These are phyloP conservation scores for Myotis yumanensis DNA, from an alignment of 2,113 vertebrate species.

Conservation along the genomic window DNA sequence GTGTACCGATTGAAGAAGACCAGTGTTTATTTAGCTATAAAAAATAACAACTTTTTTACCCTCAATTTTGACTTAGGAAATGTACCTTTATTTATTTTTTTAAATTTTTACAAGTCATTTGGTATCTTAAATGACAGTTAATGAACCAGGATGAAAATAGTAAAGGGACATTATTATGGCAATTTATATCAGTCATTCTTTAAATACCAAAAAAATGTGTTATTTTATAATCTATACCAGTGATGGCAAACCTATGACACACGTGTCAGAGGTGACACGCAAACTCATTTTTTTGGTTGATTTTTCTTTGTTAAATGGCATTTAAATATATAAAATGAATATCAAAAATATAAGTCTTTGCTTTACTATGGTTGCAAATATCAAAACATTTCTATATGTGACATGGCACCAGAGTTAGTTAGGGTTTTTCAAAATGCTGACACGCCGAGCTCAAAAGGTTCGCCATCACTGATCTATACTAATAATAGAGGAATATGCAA, in stretches of 20 bases:
- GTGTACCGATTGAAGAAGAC: neutral
- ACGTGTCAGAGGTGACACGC: too few species aligned
- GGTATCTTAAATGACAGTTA: constrained; percentile 67
- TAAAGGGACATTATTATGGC: constrained; percentile 62
- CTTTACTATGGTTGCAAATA: too few species aligned
- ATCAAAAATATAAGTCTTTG: too few species aligned
- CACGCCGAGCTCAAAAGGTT: too few species aligned
- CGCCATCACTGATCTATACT: neutral
- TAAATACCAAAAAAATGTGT: constrained; percentile 76
- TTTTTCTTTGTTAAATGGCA: too few species aligned
- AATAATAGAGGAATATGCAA: too few species aligned
- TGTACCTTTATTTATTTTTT: neutral
- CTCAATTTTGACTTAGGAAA: constrained; percentile 4
- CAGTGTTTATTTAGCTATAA: constrained; percentile 43
- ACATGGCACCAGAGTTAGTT: too few species aligned
- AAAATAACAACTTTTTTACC: neutral
- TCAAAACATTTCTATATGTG: too few species aligned
- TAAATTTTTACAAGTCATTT: neutral
- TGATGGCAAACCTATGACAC: too few species aligned
- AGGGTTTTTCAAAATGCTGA: too few species aligned
- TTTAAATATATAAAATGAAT: too few species aligned
- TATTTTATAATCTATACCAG: constrained; percentile 1
- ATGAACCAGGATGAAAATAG: constrained; percentile 69
- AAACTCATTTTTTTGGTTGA: too few species aligned
- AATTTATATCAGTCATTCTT: constrained; percentile 73